Evolutionary conservation across 1,140 invertebrate species (phyloP).

Genomic region (Ips typographus): DNA sequence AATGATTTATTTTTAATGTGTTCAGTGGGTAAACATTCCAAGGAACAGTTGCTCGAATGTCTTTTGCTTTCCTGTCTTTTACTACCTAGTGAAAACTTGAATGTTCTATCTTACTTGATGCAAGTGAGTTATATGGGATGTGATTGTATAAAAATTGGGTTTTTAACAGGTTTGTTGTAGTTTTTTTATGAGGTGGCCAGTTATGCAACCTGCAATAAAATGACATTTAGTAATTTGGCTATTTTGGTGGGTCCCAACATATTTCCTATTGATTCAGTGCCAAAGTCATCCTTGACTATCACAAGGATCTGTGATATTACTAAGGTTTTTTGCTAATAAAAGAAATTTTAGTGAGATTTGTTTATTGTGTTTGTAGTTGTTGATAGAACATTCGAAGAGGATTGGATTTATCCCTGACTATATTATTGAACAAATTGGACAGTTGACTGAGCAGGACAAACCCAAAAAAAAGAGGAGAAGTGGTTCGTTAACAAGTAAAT

Average conservation of each 20-base stretch:
- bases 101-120: conserved; percentile 70
- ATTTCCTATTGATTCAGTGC: conserved; percentile 64
- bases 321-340: conserved; percentile 38
- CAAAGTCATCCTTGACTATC: conserved; percentile 44
- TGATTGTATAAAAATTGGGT: not conserved
- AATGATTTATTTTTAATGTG: conserved; percentile 78
- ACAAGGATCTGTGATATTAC: conserved; percentile 48
- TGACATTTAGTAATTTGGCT: conserved; percentile 77
- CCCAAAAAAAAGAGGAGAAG: conserved; percentile 72
- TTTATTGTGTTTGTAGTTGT: conserved; percentile 55
- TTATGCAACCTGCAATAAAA: conserved; percentile 72
- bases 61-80: conserved; percentile 65
- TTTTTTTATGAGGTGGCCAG: conserved; percentile 64
- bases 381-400: conserved; percentile 73
- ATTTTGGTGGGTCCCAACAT: conserved; percentile 80
- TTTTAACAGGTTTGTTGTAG: conserved; percentile 38
- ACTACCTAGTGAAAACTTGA: conserved; percentile 63
- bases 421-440: conserved; percentile 54
- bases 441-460: conserved; percentile 44
- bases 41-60: conserved; percentile 56
- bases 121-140: conserved; percentile 47
- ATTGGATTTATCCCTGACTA: conserved; percentile 71
- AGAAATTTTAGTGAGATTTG: not conserved
- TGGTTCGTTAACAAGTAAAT: conserved; percentile 77
- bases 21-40: conserved; percentile 49